These are phyloP conservation scores for Blastobasis lacticolella DNA, from an alignment of 2,888 invertebrate genomes.

Conservation along the genomic window DNA sequence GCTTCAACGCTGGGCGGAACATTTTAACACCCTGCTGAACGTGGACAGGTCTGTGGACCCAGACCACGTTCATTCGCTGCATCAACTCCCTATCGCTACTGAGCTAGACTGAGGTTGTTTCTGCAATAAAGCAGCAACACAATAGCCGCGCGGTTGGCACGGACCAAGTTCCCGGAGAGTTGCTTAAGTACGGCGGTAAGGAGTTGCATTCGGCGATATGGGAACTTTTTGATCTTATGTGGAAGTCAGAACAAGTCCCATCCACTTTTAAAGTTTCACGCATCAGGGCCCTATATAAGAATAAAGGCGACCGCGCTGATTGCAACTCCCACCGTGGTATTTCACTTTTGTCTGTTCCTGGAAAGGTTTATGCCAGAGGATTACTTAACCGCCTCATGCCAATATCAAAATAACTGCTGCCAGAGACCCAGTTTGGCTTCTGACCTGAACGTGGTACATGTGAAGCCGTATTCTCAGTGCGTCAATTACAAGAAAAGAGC, in stretches of 20 bases:
- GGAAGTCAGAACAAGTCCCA: slow-evolving; percentile 8
- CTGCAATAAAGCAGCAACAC: too few relatives aligned
- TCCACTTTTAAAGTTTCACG: too few relatives aligned
- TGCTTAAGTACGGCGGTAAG: slow-evolving; percentile 13
- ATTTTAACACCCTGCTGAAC: too few relatives aligned
- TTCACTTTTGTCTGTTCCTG: slow-evolving; percentile 7
- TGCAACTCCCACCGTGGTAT: slow-evolving; percentile 15
- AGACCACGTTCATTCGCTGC: too few relatives aligned
- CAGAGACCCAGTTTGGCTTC: slow-evolving; percentile 16
- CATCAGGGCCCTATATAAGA: too few relatives aligned
- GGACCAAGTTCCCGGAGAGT: slow-evolving; percentile 10
- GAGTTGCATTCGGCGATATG: slow-evolving; percentile 5
- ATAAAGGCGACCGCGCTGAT: too few relatives aligned
- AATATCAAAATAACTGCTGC: slow-evolving; percentile 10
- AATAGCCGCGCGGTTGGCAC: slow-evolving; percentile 12
- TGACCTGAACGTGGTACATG: slow-evolving; percentile 11
- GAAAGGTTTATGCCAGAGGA: slow-evolving; percentile 3
- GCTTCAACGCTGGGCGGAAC: too few relatives aligned
- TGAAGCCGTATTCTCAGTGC: slow-evolving; percentile 7
- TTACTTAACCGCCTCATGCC: slow-evolving; percentile 3
- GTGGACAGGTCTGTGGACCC: too few relatives aligned
- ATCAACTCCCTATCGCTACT: too few relatives aligned
- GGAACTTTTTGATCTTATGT: slow-evolving; percentile 1
- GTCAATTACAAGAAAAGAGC: slow-evolving; percentile 5
- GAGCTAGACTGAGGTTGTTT: too few relatives aligned